Evolutionary conservation across 1,140 invertebrate genomes (phyloP), one percentile per base, ranked within the genome.

Genomic region (Aphelinus certus): DNA sequence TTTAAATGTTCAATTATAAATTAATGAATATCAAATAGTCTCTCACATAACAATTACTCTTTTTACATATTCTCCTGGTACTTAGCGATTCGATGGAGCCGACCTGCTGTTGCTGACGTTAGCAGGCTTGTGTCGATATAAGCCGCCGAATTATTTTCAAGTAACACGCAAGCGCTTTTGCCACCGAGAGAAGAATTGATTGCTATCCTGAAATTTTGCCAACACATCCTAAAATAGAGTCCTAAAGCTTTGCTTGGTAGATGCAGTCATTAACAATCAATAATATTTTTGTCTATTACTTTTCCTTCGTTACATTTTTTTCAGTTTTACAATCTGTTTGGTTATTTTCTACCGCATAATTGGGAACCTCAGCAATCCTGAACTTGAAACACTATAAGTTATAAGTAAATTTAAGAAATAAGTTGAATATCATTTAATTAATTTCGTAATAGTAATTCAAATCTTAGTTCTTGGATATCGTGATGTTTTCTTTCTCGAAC

Each of bases 221-320:
- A 86, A 86, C 85, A 86, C 85, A 85, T 85, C 83, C 85, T 77
- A 79, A 76, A 56, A 79, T 73, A 81, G 77, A 69, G 48, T 79
- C 78, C 82, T 78, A 55, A 75, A 81, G 84, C 83, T 85, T 86
- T 80, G 83, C 83, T 86, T 84, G 82, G 76, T 78, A 75, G 75
- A 79, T 77, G 79, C 80, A 64, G 70, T 68, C 61, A 81, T 81
- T 82, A 82, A 82, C 81, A 79, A 56, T 76, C 43, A 73, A 53
- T 61, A 55, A 73, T 73, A 56, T 4, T 48, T 42, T 62, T 3
- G 42, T 10, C 5, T 7, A 53, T 56, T 74, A 6, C 2, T 46
- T 57, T 70, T 26, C 26, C 26, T 26, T 26, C 26, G 26, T 26
- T 26, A 26, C 26, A 26, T 26, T 53, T 68, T 42, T 26, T 7